phyloP scores from a whole-genome alignment of 2,888 invertebrate species.

The Lamproptera curius region DNA sequence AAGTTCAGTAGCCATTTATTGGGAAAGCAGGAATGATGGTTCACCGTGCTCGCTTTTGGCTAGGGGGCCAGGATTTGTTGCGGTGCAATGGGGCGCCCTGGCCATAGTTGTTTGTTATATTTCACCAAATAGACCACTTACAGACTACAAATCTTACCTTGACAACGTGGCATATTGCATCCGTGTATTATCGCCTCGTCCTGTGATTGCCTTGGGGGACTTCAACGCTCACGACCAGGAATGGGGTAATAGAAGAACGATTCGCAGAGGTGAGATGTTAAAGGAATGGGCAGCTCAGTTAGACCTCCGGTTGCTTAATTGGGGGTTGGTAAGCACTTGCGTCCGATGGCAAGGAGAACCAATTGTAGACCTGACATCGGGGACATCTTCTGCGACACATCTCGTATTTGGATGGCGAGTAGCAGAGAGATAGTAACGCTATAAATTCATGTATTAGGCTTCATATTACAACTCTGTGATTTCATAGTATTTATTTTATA shows the following conservation, averaged over 20 bases:
- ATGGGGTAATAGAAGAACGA: not conserved
- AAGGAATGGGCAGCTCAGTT: conserved; percentile 21
- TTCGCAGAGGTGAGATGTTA: not conserved
- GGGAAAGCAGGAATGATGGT: not conserved
- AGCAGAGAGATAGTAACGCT: not conserved
- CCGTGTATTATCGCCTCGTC: not conserved
- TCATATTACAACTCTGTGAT: too few species aligned
- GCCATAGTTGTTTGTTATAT: not conserved
- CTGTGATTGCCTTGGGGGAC: not conserved
- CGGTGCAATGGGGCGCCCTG: not conserved
- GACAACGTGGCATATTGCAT: not conserved
- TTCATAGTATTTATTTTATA: too few species aligned
- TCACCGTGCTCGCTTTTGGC: conserved; percentile 1
- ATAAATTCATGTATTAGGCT: too few species aligned
- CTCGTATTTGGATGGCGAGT: not conserved
- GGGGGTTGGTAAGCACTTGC: conserved; percentile 23
- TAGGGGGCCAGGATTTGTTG: not conserved
- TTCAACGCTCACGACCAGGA: not conserved
- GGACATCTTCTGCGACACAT: conserved; percentile 9
- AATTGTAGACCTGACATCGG: conserved; percentile 24
- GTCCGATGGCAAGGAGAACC: conserved; percentile 29
- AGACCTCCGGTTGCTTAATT: conserved; percentile 18
- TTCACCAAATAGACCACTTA: not conserved
- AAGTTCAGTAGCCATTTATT: conserved; percentile 16
- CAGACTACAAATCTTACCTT: not conserved